Evolutionary conservation across 2,888 invertebrate species (phyloP).

Genomic region (Euspilapteryx auroguttella): DNA sequence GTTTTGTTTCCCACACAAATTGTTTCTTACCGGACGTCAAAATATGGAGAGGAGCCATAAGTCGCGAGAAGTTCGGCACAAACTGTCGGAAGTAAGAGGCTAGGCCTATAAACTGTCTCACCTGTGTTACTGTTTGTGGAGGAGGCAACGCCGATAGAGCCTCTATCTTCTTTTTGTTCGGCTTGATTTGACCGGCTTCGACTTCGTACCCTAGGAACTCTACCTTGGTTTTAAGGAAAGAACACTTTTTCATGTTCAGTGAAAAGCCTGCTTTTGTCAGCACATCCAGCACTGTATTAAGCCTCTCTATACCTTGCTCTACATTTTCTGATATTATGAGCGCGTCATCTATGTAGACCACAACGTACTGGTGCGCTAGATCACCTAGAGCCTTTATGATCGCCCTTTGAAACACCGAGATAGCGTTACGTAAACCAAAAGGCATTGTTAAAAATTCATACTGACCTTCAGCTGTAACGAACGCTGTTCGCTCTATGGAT

Average conservation of each 20-base stretch:
- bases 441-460: slow-evolving; percentile 19
- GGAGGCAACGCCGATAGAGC: slow-evolving; percentile 8
- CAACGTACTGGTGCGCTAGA: slow-evolving; percentile 3
- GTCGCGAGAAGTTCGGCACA: slow-evolving; percentile 5
- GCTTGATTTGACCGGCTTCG: not conserved
- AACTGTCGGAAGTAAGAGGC: slow-evolving; percentile 10
- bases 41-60: slow-evolving; percentile 5
- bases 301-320: not conserved
- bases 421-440: slow-evolving; percentile 20
- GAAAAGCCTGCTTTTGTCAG: slow-evolving; percentile 3
- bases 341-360: slow-evolving; percentile 9
- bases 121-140: slow-evolving; percentile 8
- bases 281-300: not conserved
- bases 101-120: slow-evolving; percentile 3
- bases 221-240: slow-evolving; percentile 6
- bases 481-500: slow-evolving; percentile 11
- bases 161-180: slow-evolving; percentile 7
- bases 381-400: slow-evolving; percentile 9
- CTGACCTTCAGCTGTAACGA: slow-evolving; percentile 17
- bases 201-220: slow-evolving; percentile 6
- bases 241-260: slow-evolving; percentile 5
- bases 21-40: slow-evolving; percentile 3
- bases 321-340: not conserved
- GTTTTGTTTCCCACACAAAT: slow-evolving; percentile 6
- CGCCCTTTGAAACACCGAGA: slow-evolving; percentile 15